A percentile compares a stretch with the other conserved stretches of the same genome.
These are phyloP conservation scores for Grammomys surdaster DNA, from an alignment of 2,113 vertebrate species.

Conservation along the genomic window DNA sequence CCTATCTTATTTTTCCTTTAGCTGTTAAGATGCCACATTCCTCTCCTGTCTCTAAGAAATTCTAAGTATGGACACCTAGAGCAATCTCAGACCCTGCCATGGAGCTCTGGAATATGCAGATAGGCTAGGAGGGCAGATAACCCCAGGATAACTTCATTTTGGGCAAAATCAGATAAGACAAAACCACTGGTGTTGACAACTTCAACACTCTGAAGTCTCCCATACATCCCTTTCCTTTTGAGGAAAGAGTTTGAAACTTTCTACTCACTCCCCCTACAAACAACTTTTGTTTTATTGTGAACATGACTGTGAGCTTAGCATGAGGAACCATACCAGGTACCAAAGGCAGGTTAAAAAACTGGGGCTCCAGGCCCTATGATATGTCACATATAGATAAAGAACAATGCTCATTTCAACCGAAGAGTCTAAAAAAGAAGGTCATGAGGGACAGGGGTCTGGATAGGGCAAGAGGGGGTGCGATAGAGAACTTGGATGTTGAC, in stretches of 20 bases:
- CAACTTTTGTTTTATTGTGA: neutral
- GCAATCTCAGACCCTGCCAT: neutral
- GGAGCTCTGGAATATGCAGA: neutral
- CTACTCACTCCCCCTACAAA: neutral
- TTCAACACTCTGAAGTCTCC: slow-evolving; percentile 25
- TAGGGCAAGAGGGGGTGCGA: no score
- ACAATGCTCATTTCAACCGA: neutral
- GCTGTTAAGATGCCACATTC: neutral
- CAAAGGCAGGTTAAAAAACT: neutral
- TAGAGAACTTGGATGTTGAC: neutral
- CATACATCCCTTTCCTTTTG: neutral
- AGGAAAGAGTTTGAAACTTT: slow-evolving; percentile 10
- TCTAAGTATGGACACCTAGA: neutral
- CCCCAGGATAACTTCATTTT: slow-evolving; percentile 32
- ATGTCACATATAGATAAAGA: neutral
- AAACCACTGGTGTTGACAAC: neutral
- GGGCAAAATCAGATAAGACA: slow-evolving; percentile 14
- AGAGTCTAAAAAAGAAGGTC: neutral
- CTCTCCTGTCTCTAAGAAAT: slow-evolving; percentile 35
- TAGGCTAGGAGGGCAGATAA: slow-evolving; percentile 18
- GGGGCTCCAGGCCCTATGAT: neutral
- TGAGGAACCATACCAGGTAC: neutral
- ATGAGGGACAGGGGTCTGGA: neutral
- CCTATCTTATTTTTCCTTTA: neutral
- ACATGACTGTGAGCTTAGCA: neutral